Conservation (phyloP, 2,797 vertebrate species). For the Enteromius mattozi region DNA sequence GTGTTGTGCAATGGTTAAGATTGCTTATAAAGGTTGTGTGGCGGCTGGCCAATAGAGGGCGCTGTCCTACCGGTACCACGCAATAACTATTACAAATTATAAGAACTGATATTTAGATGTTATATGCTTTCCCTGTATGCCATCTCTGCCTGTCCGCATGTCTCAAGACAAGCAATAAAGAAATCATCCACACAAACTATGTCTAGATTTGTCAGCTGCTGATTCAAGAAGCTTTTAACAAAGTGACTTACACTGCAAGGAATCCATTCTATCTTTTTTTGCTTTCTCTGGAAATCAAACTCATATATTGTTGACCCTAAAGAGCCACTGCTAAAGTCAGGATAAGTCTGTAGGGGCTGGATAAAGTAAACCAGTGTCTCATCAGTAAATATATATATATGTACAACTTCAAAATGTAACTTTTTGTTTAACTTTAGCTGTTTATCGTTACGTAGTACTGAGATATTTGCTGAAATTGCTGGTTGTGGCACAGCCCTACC, state of each 20-base stretch:
- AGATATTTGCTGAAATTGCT: neutral
- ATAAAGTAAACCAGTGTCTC: neutral
- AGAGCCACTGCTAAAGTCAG: neutral
- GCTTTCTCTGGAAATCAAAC: neutral
- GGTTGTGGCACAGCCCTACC: neutral
- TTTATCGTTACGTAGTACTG: neutral
- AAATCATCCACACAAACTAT: neutral
- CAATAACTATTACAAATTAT: neutral
- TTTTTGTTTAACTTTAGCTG: neutral
- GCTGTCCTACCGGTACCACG: too few species aligned
- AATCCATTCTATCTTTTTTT: neutral
- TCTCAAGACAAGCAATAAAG: neutral
- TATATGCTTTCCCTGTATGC: neutral
- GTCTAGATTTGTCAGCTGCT: too few species aligned
- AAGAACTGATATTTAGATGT: neutral
- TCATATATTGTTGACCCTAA: neutral
- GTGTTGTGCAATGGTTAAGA: neutral
- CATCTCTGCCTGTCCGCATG: neutral
- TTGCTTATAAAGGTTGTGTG: neutral
- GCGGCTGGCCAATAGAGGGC: neutral
- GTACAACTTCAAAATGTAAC: neutral
- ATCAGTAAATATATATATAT: neutral
- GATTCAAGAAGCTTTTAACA: neutral
- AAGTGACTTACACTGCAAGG: neutral
- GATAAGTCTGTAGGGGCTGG: neutral